Base-by-base conservation (phyloP, 2,888 invertebrate genomes). In the Leptinotarsa tumamoca region DNA sequence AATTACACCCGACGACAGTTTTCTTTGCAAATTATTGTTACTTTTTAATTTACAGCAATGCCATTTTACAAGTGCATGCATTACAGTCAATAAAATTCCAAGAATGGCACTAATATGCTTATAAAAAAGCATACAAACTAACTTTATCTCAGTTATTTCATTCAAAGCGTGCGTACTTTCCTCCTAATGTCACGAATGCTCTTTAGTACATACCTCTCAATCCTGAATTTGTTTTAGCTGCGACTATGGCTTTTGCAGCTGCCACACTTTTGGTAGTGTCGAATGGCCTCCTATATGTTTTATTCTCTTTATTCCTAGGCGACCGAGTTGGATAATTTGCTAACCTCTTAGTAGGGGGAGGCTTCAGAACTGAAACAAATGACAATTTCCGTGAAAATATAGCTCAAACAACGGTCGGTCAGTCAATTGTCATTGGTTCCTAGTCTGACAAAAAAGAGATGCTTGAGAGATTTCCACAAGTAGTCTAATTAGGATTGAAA, bases 191-290 rank as follows among this genome's bases (percentile, higher is more conserved):
- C 10, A 33, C 2, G 33, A 33, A 33, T 17, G 52, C 18, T 21
- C 21, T 56, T 58, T 63, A 0, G 5, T n/a, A 43, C 63, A 10
- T 63, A 63, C 63, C 63, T 63, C n/a, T 27, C 63, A 33, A n/a
- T 43, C 27, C 63, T 27, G 63, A 63, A 63, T 63, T 63, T n/a
- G 63, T 63, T 33, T 63, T 63, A 10, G 63, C 63, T 43, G 63
- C 63, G n/a, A 63, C 63, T 33, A 63, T 63, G 17, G 63, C 63
- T n/a, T n/a, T 63, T 7, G 63, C 63, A 3, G 13, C 63, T n/a
- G 63, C 63, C 63, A 63, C 63, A 63, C 63, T 63, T 63, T 63
- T 63, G 63, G 63, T n/a, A 27, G 63, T 63, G n/a, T 63, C 63
- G n/a, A 63, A 63, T 13, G 63, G 63, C 63, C 63, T 63, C n/a